Conservation (phyloP, 2,113 vertebrate species). For the Cyanoderma ruficeps region DNA sequence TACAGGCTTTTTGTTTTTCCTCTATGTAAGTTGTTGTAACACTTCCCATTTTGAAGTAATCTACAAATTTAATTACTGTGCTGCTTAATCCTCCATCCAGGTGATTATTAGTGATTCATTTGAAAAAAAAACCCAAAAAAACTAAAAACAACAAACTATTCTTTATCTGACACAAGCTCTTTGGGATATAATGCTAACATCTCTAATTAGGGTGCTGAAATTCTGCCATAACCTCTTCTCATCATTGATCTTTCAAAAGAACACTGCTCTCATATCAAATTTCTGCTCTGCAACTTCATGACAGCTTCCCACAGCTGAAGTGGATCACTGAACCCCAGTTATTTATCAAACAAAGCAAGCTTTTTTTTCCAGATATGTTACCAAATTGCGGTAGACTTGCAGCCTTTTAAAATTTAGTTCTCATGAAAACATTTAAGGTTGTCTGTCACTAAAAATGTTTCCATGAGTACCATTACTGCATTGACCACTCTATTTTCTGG, state of each 20-base stretch:
- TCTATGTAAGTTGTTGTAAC: not conserved
- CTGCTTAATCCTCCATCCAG: not conserved
- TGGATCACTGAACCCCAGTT: not conserved
- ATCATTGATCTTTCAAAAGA: conserved; percentile 22
- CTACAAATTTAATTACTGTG: not conserved
- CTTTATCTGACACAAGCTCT: not conserved
- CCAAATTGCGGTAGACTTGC: not conserved
- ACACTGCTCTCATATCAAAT: not conserved
- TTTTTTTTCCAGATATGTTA: not conserved
- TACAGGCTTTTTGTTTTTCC: not conserved
- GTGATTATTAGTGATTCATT: conserved; percentile 5
- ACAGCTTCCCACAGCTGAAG: not conserved
- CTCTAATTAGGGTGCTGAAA: conserved; percentile 24
- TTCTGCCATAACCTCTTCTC: not conserved
- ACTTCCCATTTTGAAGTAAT: not conserved
- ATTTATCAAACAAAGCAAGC: not conserved
- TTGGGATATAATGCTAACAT: not conserved
- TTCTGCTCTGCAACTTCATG: not conserved
- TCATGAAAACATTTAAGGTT: not conserved
- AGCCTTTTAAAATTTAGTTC: not conserved
- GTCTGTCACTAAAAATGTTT: not conserved
- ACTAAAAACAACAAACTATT: not conserved
- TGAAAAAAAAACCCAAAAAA: not conserved
- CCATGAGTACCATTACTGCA: not conserved
- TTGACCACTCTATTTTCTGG: not conserved